These are phyloP conservation scores for Limnothrissa miodon DNA, from an alignment of 2,113 vertebrate genomes.

Conservation along the genomic window DNA sequence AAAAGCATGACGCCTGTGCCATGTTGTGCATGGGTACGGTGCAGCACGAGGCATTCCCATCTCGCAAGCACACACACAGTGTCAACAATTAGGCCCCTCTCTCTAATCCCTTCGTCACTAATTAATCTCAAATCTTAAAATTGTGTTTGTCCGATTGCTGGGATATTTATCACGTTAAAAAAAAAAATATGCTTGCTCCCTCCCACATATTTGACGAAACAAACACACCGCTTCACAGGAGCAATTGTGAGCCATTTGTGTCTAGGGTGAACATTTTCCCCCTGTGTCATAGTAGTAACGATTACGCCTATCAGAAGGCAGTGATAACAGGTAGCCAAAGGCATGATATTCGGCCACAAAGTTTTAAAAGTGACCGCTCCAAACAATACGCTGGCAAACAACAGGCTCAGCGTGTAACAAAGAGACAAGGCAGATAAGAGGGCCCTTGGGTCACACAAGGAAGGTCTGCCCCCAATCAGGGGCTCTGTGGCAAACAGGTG, in stretches of 20 bases:
- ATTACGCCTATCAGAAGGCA: conserved; percentile 47
- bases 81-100: not conserved
- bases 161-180: not conserved
- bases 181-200: not conserved
- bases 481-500: not conserved
- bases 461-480: not conserved
- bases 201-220: not conserved
- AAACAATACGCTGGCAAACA: conserved; percentile 36
- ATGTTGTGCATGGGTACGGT: not conserved
- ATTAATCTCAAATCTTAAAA: not conserved
- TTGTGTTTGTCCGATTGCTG: not conserved
- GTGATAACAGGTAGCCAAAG: conserved; percentile 47
- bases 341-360: conserved; percentile 36
- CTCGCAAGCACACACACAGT: not conserved
- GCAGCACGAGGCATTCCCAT: not conserved
- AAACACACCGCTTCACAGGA: conserved; percentile 13
- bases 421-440: conserved; percentile 39
- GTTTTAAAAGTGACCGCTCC: conserved; percentile 41
- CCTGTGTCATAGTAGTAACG: conserved; percentile 53
- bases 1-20: not conserved
- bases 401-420: conserved; percentile 31
- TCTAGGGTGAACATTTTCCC: conserved; percentile 48
- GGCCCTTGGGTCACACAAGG: conserved; percentile 33
- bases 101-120: not conserved
- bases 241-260: conserved; percentile 30